phyloP scores from a whole-genome alignment of 2,113 vertebrate species.

The Brachyistius frenatus region DNA sequence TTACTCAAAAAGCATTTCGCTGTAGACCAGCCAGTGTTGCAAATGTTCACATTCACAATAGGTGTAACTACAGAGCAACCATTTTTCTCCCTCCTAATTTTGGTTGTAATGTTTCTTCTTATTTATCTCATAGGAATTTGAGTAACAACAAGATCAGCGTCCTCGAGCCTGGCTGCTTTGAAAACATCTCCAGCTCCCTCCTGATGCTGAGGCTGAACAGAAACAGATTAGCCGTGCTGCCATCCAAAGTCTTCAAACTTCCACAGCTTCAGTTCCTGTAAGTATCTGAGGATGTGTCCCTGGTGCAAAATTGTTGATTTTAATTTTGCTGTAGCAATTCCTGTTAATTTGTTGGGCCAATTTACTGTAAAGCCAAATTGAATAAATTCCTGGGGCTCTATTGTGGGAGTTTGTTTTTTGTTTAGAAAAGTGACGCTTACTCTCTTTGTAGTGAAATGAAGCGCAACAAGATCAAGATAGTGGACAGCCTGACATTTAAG shows the following conservation, averaged over 20 bases:
- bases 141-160: conserved; percentile 95
- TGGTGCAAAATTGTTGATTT: neutral
- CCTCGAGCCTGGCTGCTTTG: conserved; percentile 95
- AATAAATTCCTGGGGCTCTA: no score
- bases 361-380: no score
- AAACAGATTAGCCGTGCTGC: conserved; percentile 91
- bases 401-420: neutral
- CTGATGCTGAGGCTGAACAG: conserved; percentile 95
- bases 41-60: neutral
- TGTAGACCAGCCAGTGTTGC: no score
- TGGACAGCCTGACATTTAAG: conserved; percentile 97
- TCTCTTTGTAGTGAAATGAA: conserved; percentile 90
- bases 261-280: conserved; percentile 94
- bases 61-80: conserved; percentile 6
- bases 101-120: conserved; percentile 44
- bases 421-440: neutral
- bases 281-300: conserved; percentile 73
- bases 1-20: neutral
- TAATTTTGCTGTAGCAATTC: neutral
- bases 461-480: conserved; percentile 94
- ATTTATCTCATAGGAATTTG: conserved; percentile 87
- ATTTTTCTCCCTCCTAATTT: neutral
- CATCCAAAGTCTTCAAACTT: conserved; percentile 93
- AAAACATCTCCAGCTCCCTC: conserved; percentile 94
- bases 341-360: neutral